Evolutionary conservation across 2,113 vertebrate genomes (phyloP).

Genomic region (Anhinga anhinga): DNA sequence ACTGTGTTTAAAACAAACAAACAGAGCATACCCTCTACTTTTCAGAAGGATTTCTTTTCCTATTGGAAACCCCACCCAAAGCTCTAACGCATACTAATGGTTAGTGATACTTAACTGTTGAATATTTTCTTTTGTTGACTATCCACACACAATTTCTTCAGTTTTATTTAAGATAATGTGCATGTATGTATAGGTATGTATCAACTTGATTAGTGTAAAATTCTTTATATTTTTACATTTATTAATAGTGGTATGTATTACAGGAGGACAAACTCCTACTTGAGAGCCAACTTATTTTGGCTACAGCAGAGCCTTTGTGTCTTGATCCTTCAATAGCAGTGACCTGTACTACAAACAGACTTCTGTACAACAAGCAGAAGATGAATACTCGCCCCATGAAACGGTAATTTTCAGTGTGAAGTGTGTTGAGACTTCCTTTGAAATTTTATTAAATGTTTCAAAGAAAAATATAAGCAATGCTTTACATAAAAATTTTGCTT

Average conservation of each 20-base stretch:
- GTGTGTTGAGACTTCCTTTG: neutral
- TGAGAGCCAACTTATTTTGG: constrained; percentile 95
- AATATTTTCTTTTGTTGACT: neutral
- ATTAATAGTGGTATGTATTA: constrained; percentile 8
- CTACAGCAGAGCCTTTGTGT: constrained; percentile 95
- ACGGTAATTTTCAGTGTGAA: constrained; percentile 73
- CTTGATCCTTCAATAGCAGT: constrained; percentile 97
- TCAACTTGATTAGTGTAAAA: neutral
- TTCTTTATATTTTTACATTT: neutral
- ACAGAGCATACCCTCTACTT: neutral
- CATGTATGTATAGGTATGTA: neutral
- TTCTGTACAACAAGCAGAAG: constrained; percentile 97
- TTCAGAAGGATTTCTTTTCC: neutral
- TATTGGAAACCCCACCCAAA: neutral
- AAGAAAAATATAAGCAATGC: neutral
- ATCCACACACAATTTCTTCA: neutral
- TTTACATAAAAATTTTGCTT: neutral
- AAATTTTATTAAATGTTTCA: neutral
- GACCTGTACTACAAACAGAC: constrained; percentile 92
- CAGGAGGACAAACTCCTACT: constrained; percentile 96
- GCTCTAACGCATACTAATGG: neutral
- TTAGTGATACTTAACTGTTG: neutral
- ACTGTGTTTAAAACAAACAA: neutral
- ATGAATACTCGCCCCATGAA: constrained; percentile 97
- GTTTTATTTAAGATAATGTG: neutral